Evolutionary conservation across 2,113 vertebrate genomes (phyloP).

Genomic region (Conger conger): DNA sequence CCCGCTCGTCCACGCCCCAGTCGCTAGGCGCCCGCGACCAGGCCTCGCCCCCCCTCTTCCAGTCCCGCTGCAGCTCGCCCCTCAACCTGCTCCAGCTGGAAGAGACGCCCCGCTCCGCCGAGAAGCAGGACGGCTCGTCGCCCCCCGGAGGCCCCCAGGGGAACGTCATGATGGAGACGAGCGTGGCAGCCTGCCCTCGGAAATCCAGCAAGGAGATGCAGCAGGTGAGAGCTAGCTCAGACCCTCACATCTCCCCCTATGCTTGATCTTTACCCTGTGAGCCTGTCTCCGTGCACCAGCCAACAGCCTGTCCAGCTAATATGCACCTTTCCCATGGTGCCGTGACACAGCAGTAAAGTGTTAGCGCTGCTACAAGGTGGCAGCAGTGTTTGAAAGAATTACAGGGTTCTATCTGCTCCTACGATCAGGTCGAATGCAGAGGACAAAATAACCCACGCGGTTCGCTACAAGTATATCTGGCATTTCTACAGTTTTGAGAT

Average conservation of each 20-base stretch:
- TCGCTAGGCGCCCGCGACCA: slow-evolving; percentile 47
- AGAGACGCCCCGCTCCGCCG: slow-evolving; percentile 73
- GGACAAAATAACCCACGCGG: too few species aligned
- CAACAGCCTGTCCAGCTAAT: not conserved
- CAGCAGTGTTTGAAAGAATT: too few species aligned
- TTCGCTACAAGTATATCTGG: too few species aligned
- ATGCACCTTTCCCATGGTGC: not conserved
- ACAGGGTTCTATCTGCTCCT: too few species aligned
- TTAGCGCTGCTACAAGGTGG: not conserved
- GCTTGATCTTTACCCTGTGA: not conserved
- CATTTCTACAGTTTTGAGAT: too few species aligned
- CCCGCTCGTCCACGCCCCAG: slow-evolving; percentile 70
- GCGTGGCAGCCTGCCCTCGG: slow-evolving; percentile 47
- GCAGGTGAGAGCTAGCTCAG: slow-evolving; percentile 60
- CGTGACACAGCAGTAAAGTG: not conserved
- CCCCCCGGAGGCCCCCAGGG: slow-evolving; percentile 26
- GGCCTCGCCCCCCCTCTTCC: slow-evolving; percentile 78
- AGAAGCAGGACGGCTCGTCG: slow-evolving; percentile 50
- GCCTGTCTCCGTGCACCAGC: not conserved
- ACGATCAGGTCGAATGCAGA: too few species aligned
- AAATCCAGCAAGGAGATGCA: slow-evolving; percentile 49
- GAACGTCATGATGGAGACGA: slow-evolving; percentile 38
- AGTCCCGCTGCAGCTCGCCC: slow-evolving; percentile 90
- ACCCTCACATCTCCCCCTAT: not conserved
- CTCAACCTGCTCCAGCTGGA: slow-evolving; percentile 90